Evolutionary conservation across 2,888 invertebrate species (phyloP).

Genomic region (Drosophila percnosoma): DNA sequence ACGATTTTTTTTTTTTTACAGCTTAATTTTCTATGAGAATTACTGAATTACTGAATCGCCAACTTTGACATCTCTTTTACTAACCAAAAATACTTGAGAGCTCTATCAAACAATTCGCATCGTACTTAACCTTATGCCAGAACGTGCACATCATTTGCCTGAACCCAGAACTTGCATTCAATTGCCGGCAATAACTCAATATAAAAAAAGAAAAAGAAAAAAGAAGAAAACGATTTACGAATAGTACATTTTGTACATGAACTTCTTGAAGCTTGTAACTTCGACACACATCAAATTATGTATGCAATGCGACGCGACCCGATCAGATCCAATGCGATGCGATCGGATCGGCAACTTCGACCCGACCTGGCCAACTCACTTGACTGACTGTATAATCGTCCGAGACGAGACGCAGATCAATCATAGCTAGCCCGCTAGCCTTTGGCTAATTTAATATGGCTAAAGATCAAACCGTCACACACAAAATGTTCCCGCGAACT

Average conservation of each 20-base stretch:
- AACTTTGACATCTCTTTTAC: conserved; percentile 20
- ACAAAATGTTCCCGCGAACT: conserved; percentile 79
- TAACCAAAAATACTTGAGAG: conserved; percentile 3
- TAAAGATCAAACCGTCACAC: conserved; percentile 75
- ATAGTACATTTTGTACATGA: conserved; percentile 41
- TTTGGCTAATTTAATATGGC: conserved; percentile 81
- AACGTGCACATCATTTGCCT: conserved; percentile 69
- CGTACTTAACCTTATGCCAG: conserved; percentile 65
- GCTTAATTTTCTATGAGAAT: background rate
- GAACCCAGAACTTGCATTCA: conserved; percentile 52
- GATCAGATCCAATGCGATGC: conserved; percentile 43
- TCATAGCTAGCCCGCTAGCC: conserved; percentile 64
- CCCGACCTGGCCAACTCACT: conserved; percentile 53
- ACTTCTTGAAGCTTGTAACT: conserved; percentile 44
- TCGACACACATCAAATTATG: conserved; percentile 79
- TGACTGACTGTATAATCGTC: conserved; percentile 66
- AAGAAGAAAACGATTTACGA: conserved; percentile 23
- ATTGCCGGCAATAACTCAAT: conserved; percentile 79
- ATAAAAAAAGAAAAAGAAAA: conserved; percentile 31
- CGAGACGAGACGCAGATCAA: conserved; percentile 74
- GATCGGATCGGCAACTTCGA: conserved; percentile 42
- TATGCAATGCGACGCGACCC: conserved; percentile 68
- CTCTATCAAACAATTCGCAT: conserved; percentile 30
- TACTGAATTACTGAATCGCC: background rate
- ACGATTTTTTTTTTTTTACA: background rate